Evolutionary conservation across 2,888 invertebrate species (phyloP).

Genomic region (Caenorhabditis macrosperma): DNA sequence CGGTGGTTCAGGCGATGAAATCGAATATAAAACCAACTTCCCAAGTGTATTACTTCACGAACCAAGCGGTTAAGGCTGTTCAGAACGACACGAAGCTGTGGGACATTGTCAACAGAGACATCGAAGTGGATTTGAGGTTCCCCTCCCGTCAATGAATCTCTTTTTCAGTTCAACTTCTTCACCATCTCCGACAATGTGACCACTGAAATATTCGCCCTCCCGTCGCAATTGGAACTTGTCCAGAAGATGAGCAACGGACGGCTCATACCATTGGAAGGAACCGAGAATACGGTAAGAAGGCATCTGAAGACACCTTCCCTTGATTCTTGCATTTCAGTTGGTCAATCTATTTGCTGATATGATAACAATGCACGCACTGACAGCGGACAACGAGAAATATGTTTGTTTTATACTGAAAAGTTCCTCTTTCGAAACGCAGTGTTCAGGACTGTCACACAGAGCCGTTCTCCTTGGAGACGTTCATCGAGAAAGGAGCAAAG

Average conservation of each 20-base stretch:
- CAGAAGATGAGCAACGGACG: slow-evolving; percentile 42
- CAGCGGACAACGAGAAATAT: slow-evolving; percentile 44
- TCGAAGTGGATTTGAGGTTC: slow-evolving; percentile 13
- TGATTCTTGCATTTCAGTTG: too few species aligned
- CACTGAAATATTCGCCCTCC: slow-evolving; percentile 33
- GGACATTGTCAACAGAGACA: slow-evolving; percentile 33
- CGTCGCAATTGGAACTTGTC: slow-evolving; percentile 24
- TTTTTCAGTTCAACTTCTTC: slow-evolving; percentile 43
- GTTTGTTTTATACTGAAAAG: slow-evolving; percentile 5
- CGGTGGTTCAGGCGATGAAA: slow-evolving; percentile 38
- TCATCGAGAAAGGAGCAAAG: slow-evolving; percentile 11
- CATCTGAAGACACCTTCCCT: background rate
- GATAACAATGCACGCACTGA: slow-evolving; percentile 17
- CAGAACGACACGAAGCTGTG: slow-evolving; percentile 14
- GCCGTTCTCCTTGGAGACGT: slow-evolving; percentile 14
- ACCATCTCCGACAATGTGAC: slow-evolving; percentile 36
- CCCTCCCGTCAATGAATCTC: too few species aligned
- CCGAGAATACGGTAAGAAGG: slow-evolving; percentile 19
- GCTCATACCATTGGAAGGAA: slow-evolving; percentile 16
- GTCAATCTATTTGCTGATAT: slow-evolving; percentile 31
- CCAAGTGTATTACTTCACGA: slow-evolving; percentile 46
- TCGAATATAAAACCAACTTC: slow-evolving; percentile 28
- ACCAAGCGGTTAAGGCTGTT: slow-evolving; percentile 25
- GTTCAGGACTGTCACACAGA: slow-evolving; percentile 27
- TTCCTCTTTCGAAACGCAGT: background rate